Base-by-base conservation (phyloP, 2,888 invertebrate genomes). In the Plebejus melissa region DNA sequence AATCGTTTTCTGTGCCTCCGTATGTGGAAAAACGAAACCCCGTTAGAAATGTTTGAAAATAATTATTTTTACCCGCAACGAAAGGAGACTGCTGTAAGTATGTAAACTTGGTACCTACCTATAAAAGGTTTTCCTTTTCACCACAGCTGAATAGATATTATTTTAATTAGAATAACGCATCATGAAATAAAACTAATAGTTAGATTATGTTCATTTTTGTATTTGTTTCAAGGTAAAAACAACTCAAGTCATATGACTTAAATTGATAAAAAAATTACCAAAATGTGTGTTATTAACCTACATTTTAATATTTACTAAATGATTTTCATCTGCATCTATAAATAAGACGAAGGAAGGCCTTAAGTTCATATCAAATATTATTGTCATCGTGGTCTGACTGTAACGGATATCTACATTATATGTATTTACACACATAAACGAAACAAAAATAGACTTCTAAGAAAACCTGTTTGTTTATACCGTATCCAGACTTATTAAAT, bases 281-380 rank as follows among this genome's bases (percentile, higher is more conserved):
- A 72, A 72, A 54, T 7, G 11, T 16, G 32, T 28, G 28, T 72
- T 32, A 65, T 65, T 65, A 65, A 72, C 72, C 72, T 54, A 72
- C 72, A 32, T 71, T 72, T 72, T 50, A 28, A 50, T 72, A 54
- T 72, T 72, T 72, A 72, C 54, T 9, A 3, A 50, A 72, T 72
- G 5, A 54, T 72, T 54, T 72, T 72, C 71, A 22, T 71, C 32
- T 54, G 54, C 50, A 9, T 50, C 71, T 50, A 71, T 50, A 54
- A 54, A 72, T 72, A 32, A 54, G 50, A 50, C 32, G 32, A 54
- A 54, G 50, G 72, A 72, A 72, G 72, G 50, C 72, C 32, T 50
- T 72, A 54, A 72, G 32, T 54, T 50, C 2, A 72, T 32, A 72
- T 50, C 72, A 72, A 72, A 72, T 72, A 72, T 54, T 32, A 72